These are phyloP conservation scores for Ophraella communa DNA, from an alignment of 2,888 invertebrate species.

Conservation along the genomic window DNA sequence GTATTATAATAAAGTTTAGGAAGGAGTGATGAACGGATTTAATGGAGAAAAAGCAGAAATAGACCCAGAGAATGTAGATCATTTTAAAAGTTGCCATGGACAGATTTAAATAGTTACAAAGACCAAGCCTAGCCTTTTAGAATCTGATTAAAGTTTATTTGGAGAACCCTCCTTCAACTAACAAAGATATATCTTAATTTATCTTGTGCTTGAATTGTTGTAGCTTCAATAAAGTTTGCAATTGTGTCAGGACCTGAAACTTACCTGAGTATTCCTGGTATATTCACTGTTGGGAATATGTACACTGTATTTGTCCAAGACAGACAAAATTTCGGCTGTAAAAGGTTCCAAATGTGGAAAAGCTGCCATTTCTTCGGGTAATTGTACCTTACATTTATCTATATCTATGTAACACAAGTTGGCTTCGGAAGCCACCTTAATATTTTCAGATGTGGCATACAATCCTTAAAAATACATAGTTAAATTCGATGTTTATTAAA, in stretches of 20 bases:
- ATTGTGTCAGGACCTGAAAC: background rate
- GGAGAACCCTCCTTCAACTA: too few relatives aligned
- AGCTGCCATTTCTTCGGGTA: constrained; percentile 93
- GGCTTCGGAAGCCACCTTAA: constrained; percentile 79
- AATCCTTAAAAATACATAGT: constrained; percentile 60
- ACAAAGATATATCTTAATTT: too few relatives aligned
- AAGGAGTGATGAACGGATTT: too few relatives aligned
- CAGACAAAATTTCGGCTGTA: constrained; percentile 80
- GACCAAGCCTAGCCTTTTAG: too few relatives aligned
- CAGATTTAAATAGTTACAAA: too few relatives aligned
- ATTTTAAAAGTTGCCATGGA: too few relatives aligned
- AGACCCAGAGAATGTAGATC: too few relatives aligned
- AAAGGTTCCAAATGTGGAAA: constrained; percentile 92
- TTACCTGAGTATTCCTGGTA: constrained; percentile 47
- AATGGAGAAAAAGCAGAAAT: too few relatives aligned
- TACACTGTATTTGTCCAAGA: constrained; percentile 73
- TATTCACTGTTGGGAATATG: constrained; percentile 56
- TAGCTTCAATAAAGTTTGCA: background rate
- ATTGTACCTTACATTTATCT: constrained; percentile 88
- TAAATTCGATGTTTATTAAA: background rate
- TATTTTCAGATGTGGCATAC: constrained; percentile 68
- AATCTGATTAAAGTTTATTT: too few relatives aligned
- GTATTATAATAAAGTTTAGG: too few relatives aligned
- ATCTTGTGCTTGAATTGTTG: too few relatives aligned
- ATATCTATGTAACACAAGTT: constrained; percentile 95